A percentile compares a stretch with the other conserved stretches of the same genome.
These are phyloP conservation scores for Pyralis farinalis DNA, from an alignment of 2,888 invertebrate genomes.

Conservation along the genomic window DNA sequence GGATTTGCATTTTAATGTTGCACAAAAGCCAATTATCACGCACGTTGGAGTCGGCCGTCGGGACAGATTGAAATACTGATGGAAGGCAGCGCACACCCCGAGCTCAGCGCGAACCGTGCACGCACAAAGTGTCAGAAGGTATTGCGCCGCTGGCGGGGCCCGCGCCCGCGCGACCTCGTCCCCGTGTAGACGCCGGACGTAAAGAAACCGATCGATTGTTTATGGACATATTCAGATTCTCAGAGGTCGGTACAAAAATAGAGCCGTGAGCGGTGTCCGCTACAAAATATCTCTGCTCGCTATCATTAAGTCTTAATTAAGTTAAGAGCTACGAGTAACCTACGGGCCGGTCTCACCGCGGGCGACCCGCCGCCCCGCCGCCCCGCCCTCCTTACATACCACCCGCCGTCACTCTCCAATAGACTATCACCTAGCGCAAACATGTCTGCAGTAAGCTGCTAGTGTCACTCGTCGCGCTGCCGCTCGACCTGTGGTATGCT, in stretches of 20 bases:
- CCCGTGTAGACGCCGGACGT: too few relatives aligned
- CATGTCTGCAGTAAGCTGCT: too few relatives aligned
- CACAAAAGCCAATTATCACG: too few relatives aligned
- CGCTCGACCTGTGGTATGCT: not conserved
- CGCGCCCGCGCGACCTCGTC: too few relatives aligned
- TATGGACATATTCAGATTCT: conserved; percentile 30
- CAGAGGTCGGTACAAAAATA: conserved; percentile 64
- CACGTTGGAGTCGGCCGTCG: too few relatives aligned
- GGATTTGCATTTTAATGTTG: too few relatives aligned
- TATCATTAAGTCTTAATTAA: conserved; percentile 53
- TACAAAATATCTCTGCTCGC: conserved; percentile 47
- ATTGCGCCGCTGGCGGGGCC: too few relatives aligned
- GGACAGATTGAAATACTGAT: too few relatives aligned
- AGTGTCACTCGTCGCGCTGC: not conserved
- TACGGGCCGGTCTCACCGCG: conserved; percentile 10
- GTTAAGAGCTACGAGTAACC: conserved; percentile 40
- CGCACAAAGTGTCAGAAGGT: not conserved
- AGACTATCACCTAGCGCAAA: too few relatives aligned
- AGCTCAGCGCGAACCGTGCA: not conserved
- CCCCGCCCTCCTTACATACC: not conserved
- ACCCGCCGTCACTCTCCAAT: not conserved
- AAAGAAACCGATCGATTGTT: not conserved
- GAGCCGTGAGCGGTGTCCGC: conserved; percentile 46
- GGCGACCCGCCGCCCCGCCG: conserved; percentile 13
- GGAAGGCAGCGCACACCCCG: too few relatives aligned